Conservation (phyloP, 2,888 invertebrate species). For the Shargacucullia verbasci region DNA sequence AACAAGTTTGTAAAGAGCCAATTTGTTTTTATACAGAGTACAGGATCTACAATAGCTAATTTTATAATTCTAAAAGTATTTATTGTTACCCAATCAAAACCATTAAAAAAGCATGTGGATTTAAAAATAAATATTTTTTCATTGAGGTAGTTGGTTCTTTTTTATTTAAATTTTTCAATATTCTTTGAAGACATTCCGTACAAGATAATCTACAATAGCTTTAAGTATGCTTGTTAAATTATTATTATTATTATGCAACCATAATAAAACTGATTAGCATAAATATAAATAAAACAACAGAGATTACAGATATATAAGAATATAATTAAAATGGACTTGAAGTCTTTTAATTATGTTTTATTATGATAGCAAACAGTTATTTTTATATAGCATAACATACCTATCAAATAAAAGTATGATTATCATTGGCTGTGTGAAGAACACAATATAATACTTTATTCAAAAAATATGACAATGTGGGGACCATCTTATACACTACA, state of each 20-base stretch:
- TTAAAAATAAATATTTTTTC: too few relatives aligned
- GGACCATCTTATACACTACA: slow-evolving; percentile 19
- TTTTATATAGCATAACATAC: not conserved
- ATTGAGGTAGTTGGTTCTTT: too few relatives aligned
- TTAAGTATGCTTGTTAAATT: too few relatives aligned
- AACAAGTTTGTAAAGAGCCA: slow-evolving; percentile 11
- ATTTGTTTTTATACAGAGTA: not conserved
- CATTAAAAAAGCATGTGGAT: too few relatives aligned
- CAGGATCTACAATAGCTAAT: too few relatives aligned
- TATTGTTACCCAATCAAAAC: too few relatives aligned
- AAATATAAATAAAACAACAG: not conserved
- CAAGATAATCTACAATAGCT: too few relatives aligned
- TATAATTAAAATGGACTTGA: not conserved
- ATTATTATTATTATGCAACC: too few relatives aligned
- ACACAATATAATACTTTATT: not conserved
- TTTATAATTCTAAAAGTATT: too few relatives aligned
- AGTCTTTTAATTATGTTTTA: not conserved
- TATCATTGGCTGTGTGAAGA: not conserved
- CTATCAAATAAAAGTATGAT: slow-evolving; percentile 6
- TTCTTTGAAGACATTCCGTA: too few relatives aligned
- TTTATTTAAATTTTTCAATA: too few relatives aligned
- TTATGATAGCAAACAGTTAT: not conserved
- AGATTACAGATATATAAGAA: not conserved
- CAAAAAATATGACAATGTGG: slow-evolving; percentile 15
- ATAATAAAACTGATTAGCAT: slow-evolving; percentile 3